Evolutionary conservation across 2,888 invertebrate species (phyloP), one percentile per base, ranked within the genome.

Genomic region (Notodonta dromedarius): DNA sequence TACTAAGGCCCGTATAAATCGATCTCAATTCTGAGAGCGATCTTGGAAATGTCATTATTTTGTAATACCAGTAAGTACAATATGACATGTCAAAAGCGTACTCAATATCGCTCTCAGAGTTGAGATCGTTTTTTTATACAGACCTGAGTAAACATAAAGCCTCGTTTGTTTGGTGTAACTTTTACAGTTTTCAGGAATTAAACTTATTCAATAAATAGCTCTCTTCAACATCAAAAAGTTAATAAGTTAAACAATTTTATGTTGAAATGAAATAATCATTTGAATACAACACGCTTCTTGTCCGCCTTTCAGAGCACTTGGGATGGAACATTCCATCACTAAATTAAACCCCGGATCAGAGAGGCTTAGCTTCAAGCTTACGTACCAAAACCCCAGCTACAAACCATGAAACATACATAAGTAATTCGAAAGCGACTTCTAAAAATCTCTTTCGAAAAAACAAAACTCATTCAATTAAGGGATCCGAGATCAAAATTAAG

Each of bases 401-500:
- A 35, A 32, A 44, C 46, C 56, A 63, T 65, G 50, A 61, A 59
- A 61, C 55, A 64, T 60, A 70, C 60, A 65, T 67, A 64, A 68
- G 63, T 75, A 59, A 70, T 63, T 63, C 57, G 61, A 72, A 76
- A 71, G 69, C 58, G 48, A 64, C 60, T 66, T 66, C 68, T 65
- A 73, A 72, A 66, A 65, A 77, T 70, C 72, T 63, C 57, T 66
- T 65, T 65, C 63, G 63, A 73, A 81, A n/a, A 83, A 83, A 71
- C 71, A 73, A 82, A 82, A 84, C 83, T 75, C 83, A 84, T 87
- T 89, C 89, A 90, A 93, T 92, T 92, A 91, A 90, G 85, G 84
- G 79, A 79, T 77, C 84, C 78, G 81, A 86, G 82, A 87, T 86
- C 88, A 87, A 87, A 92, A 93, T 93, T 92, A 91, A 93, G 93